These are phyloP conservation scores for Anastrepha ludens DNA, from an alignment of 1,140 invertebrate genomes.

Conservation along the genomic window DNA sequence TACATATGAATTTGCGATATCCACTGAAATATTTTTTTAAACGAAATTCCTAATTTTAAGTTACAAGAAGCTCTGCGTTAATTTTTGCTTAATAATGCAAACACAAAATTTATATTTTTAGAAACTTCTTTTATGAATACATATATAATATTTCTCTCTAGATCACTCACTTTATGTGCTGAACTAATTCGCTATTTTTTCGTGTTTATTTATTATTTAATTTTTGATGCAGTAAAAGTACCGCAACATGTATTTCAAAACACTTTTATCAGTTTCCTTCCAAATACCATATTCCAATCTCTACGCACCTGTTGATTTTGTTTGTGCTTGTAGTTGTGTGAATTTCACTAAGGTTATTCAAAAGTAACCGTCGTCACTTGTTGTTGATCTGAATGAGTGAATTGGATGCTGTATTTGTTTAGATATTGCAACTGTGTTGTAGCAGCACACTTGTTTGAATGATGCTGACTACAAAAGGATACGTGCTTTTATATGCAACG, in stretches of 20 bases:
- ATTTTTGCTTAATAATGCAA: too few relatives aligned
- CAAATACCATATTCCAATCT: background rate
- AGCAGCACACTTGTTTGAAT: constrained; percentile 68
- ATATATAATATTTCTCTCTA: too few relatives aligned
- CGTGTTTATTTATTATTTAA: too few relatives aligned
- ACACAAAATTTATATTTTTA: too few relatives aligned
- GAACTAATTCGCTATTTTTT: too few relatives aligned
- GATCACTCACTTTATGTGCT: too few relatives aligned
- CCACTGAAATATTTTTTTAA: too few relatives aligned
- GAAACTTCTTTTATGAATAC: too few relatives aligned
- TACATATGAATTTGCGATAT: too few relatives aligned
- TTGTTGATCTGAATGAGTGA: background rate
- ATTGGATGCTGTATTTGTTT: background rate
- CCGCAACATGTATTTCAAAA: background rate
- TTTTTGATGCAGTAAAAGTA: too few relatives aligned
- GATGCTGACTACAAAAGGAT: constrained; percentile 66
- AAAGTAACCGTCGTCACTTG: constrained; percentile 45
- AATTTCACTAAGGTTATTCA: background rate
- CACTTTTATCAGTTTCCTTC: background rate
- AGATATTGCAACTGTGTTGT: constrained; percentile 1
- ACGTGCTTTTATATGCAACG: constrained; percentile 72
- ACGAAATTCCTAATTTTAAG: too few relatives aligned
- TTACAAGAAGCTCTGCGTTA: too few relatives aligned
- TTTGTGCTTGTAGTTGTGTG: constrained; percentile 12
- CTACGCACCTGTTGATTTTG: constrained; percentile 42